Evolutionary conservation across 1,140 invertebrate genomes (phyloP).

Genomic region (Phymastichus coffea): DNA sequence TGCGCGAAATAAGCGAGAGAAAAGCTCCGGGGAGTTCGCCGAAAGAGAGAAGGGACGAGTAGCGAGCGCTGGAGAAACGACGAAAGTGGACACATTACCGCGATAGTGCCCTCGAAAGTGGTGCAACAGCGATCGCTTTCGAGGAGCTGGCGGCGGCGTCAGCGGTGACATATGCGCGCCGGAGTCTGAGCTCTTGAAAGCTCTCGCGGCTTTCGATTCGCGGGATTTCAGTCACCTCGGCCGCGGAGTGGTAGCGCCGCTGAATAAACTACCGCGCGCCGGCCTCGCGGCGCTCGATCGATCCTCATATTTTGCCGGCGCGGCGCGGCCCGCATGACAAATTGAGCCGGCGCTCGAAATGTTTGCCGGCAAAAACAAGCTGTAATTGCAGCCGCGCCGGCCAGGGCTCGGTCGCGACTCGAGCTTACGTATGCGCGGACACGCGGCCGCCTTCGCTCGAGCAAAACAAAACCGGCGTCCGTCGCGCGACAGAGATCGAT

Average conservation of each 20-base stretch:
- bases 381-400: too few species aligned
- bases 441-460: not conserved
- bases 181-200: not conserved
- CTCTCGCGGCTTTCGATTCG: not conserved
- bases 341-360: conserved; percentile 4
- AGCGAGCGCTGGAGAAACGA: not conserved
- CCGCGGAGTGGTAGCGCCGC: not conserved
- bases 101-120: not conserved
- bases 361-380: too few species aligned
- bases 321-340: conserved; percentile 5
- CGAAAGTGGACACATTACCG: not conserved
- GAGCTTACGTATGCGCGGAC: not conserved
- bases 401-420: too few species aligned
- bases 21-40: not conserved
- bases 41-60: not conserved
- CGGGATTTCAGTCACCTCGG: conserved; percentile 17
- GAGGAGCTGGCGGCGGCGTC: too few species aligned
- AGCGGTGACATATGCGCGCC: too few species aligned
- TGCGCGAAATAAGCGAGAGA: too few species aligned
- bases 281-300: not conserved
- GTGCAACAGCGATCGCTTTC: not conserved
- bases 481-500: conserved; percentile 8
- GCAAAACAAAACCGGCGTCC: conserved; percentile 16
- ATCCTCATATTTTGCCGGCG: conserved; percentile 14
- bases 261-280: conserved; percentile 15